phyloP scores from a whole-genome alignment of 1,140 invertebrate species.

The Bombus pyrosoma region DNA sequence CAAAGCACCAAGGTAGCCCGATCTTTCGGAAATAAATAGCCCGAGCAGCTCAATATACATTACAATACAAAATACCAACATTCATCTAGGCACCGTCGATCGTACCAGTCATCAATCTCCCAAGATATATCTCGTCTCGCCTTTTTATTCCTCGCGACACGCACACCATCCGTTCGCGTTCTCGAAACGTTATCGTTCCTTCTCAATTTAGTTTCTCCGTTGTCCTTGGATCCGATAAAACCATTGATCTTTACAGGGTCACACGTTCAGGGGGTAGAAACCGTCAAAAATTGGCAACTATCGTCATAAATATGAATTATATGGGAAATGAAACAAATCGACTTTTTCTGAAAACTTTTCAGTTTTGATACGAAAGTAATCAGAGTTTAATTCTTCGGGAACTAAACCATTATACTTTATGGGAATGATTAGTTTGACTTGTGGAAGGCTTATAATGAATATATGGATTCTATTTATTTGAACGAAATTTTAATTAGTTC shows the following conservation, averaged over 20 bases:
- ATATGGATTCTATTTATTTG: not conserved
- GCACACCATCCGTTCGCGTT: not conserved
- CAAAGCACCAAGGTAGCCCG: not conserved
- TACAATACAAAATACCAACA: conserved; percentile 42
- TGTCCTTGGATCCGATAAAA: conserved; percentile 56
- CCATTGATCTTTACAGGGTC: conserved; percentile 49
- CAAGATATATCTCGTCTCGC: conserved; percentile 15
- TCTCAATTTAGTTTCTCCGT: conserved; percentile 47
- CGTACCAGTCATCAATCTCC: conserved; percentile 33
- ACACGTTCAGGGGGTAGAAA: conserved; percentile 32
- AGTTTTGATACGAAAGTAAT: no score
- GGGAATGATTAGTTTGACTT: not conserved
- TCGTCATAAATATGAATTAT: not conserved
- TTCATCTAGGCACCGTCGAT: conserved; percentile 37
- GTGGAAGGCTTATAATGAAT: rapidly evolving
- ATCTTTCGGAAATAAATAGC: conserved; percentile 24
- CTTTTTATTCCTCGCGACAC: conserved; percentile 33
- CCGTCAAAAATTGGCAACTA: conserved; percentile 41
- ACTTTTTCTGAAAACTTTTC: not conserved
- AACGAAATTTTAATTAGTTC: not conserved
- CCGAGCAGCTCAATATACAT: conserved; percentile 19
- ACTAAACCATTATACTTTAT: conserved; percentile 36
- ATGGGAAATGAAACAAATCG: not conserved
- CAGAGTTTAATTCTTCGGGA: not conserved
- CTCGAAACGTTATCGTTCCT: conserved; percentile 15